These are phyloP conservation scores for Phaetusa simplex DNA, from an alignment of 2,113 vertebrate species.

Conservation along the genomic window DNA sequence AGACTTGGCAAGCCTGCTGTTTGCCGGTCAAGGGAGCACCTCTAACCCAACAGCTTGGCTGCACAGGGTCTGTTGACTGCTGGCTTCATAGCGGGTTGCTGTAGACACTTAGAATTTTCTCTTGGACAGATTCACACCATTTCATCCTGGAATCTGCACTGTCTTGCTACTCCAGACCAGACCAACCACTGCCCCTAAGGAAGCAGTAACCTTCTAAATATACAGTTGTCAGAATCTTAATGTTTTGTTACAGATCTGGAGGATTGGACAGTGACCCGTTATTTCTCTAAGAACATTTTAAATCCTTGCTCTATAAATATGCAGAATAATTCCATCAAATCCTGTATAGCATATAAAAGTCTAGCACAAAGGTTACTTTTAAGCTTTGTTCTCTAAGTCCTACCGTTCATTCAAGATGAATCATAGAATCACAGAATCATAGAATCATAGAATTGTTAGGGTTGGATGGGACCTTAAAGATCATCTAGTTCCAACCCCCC, in stretches of 20 bases:
- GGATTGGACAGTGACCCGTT: not conserved
- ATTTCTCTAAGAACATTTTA: not conserved
- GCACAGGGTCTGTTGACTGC: not conserved
- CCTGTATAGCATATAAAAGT: not conserved
- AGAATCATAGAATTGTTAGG: too few species aligned
- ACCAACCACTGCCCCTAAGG: not conserved
- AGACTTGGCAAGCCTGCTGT: not conserved
- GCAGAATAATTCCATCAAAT: not conserved
- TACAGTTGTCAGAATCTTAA: not conserved
- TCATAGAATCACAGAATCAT: too few species aligned
- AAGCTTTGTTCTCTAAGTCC: not conserved
- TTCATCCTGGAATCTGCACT: not conserved
- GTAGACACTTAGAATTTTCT: not conserved
- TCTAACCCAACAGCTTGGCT: not conserved
- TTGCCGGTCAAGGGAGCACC: not conserved
- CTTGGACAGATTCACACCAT: not conserved
- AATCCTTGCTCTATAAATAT: not conserved
- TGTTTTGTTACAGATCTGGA: not conserved
- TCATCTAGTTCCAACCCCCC: too few species aligned
- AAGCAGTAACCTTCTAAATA: not conserved
- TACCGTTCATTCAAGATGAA: not conserved
- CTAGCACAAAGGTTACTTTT: not conserved
- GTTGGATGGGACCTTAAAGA: too few species aligned
- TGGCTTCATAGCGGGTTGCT: not conserved
- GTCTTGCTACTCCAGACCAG: not conserved